A percentile compares a stretch with the other conserved stretches of the same genome.
Conservation (phyloP, 2,113 vertebrate genomes). For the Thymallus thymallus region DNA sequence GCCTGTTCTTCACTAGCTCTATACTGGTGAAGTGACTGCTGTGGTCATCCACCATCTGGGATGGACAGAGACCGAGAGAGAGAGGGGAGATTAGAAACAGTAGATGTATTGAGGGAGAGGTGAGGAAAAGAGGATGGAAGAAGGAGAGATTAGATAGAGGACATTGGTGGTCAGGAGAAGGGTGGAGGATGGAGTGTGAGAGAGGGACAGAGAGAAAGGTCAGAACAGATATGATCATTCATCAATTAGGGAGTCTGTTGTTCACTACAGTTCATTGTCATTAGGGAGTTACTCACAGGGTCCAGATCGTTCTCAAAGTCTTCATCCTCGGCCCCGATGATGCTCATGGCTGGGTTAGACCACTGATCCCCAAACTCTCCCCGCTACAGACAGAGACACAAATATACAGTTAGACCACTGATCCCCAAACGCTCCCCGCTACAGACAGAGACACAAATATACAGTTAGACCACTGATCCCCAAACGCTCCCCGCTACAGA, state of each 20-base stretch:
- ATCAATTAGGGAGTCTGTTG: background rate
- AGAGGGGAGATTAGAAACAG: background rate
- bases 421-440: conserved; percentile 59
- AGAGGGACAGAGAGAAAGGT: too few relatives aligned
- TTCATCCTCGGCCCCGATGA: conserved; percentile 91
- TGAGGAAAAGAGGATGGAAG: background rate
- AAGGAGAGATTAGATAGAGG: background rate
- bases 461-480: background rate
- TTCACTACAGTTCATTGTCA: background rate
- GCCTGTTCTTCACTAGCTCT: conserved; percentile 75
- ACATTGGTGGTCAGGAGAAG: too few relatives aligned
- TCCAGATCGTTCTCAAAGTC: conserved; percentile 89
- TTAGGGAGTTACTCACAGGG: conserved; percentile 70
- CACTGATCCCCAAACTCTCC: conserved; percentile 57
- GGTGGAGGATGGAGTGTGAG: too few relatives aligned
- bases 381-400: conserved; percentile 33
- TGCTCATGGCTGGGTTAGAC: conserved; percentile 72
- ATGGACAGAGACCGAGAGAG: background rate
- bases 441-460: conserved; percentile 1
- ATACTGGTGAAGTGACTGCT: conserved; percentile 77
- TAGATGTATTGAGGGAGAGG: background rate
- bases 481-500: conserved; percentile 36
- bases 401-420: conserved; percentile 45
- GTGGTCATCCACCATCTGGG: conserved; percentile 76
- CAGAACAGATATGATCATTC: background rate